Evolutionary conservation across 92 coral and sea anemone species (phyloP).

Genomic region (Palythoa grandis): DNA sequence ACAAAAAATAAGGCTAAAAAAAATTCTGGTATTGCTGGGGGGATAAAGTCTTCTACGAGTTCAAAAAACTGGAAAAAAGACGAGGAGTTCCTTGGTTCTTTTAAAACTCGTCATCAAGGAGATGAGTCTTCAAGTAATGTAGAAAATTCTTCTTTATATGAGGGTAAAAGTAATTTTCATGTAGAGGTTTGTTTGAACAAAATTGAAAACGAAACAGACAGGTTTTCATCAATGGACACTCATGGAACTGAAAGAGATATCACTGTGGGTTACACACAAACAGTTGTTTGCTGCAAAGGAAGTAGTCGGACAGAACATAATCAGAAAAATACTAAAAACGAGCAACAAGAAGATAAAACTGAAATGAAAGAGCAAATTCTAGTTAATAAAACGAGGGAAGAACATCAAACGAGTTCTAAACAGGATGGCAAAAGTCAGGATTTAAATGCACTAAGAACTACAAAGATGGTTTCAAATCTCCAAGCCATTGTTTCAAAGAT

Average conservation of each 20-base stretch:
- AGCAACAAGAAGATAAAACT: neutral
- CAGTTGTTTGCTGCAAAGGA: too few species aligned
- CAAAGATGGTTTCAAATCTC: constrained; percentile 16
- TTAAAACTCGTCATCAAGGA: neutral
- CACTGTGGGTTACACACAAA: too few species aligned
- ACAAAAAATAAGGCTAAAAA: neutral
- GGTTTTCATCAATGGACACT: neutral
- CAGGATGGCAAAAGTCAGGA: neutral
- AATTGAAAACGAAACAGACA: neutral
- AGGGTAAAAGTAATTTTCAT: neutral
- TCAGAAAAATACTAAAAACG: neutral
- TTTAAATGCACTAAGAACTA: neutral
- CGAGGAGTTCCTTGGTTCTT: neutral
- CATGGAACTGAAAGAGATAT: neutral
- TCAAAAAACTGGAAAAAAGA: neutral
- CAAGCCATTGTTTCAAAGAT: constrained; percentile 30
- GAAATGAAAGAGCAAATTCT: neutral
- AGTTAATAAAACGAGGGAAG: neutral
- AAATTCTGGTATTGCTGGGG: neutral
- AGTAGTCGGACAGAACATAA: neutral
- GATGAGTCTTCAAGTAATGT: neutral
- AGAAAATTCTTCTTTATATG: neutral
- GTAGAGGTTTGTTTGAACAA: neutral
- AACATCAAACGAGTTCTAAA: neutral
- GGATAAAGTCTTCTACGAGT: neutral